Percentiles rank a stretch among this genome's conserved stretches.
Conservation (phyloP, 2,888 invertebrate genomes). For the Synergus itoensis region DNA sequence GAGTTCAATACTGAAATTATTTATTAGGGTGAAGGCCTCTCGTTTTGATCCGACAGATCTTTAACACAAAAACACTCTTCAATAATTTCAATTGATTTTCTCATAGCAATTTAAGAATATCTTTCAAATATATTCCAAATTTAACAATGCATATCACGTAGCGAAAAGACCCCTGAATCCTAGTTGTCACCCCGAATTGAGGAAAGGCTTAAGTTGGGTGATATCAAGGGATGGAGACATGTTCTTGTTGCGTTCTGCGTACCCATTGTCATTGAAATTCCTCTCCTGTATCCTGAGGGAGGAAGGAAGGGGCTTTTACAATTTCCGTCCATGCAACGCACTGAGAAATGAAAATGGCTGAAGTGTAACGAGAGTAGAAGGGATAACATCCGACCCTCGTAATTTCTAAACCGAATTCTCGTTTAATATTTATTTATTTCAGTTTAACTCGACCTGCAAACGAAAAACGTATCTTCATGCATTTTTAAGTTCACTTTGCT, state of each 20-base stretch:
- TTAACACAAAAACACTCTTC: neutral
- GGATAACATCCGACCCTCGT: conserved; percentile 66
- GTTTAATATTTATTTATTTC: conserved; percentile 78
- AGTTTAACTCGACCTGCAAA: conserved; percentile 76
- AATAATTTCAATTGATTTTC: neutral
- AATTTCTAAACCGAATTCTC: conserved; percentile 75
- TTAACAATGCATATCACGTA: conserved; percentile 25
- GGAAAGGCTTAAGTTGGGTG: conserved; percentile 38
- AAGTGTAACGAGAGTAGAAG: conserved; percentile 49
- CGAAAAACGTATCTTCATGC: conserved; percentile 62
- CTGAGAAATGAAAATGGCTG: conserved; percentile 42
- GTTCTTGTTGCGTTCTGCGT: conserved; percentile 29
- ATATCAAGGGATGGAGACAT: conserved; percentile 25
- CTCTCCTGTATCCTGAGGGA: conserved; percentile 52
- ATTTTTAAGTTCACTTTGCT: conserved; percentile 1
- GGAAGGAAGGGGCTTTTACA: conserved; percentile 67
- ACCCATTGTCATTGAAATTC: conserved; percentile 75
- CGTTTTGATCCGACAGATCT: neutral
- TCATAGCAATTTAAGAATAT: too few species aligned
- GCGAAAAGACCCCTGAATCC: conserved; percentile 34
- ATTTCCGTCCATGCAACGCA: conserved; percentile 68
- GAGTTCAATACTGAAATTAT: neutral
- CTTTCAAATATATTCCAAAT: neutral
- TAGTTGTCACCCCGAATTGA: conserved; percentile 34
- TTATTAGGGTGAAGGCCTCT: neutral